Evolutionary conservation across 1,140 invertebrate species (phyloP).

Genomic region (Pseudomyrmex sp.): DNA sequence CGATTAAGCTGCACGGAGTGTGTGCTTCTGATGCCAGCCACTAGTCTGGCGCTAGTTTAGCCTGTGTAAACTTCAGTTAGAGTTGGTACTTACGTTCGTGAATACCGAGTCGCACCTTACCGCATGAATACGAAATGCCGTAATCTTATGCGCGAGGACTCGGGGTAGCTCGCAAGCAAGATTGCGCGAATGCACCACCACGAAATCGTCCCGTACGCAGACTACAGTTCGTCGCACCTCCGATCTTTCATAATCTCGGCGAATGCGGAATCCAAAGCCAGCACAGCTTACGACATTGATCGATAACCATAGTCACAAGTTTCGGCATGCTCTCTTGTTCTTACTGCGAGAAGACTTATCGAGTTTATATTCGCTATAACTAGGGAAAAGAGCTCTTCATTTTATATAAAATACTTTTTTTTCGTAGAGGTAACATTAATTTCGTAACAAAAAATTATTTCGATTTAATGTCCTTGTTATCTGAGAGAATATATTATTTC

Average conservation of each 20-base stretch:
- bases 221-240: not conserved
- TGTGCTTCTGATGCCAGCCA: not conserved
- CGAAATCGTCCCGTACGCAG: slow-evolving; percentile 31
- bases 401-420: too few relatives aligned
- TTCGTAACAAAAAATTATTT: too few relatives aligned
- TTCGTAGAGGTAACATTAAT: too few relatives aligned
- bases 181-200: slow-evolving; percentile 16
- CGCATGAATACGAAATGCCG: slow-evolving; percentile 72
- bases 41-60: slow-evolving; percentile 57
- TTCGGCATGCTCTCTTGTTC: not conserved
- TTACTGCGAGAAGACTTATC: not conserved
- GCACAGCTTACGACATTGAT: not conserved
- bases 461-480: too few relatives aligned
- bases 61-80: slow-evolving; percentile 68
- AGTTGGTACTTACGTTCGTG: slow-evolving; percentile 65
- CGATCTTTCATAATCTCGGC: slow-evolving; percentile 15
- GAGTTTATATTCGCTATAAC: too few relatives aligned
- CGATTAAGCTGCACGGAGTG: slow-evolving; percentile 45
- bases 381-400: too few relatives aligned
- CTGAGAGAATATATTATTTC: too few relatives aligned
- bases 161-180: slow-evolving; percentile 17
- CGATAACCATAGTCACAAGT: not conserved
- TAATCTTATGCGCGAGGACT: slow-evolving; percentile 63
- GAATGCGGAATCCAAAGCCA: not conserved
- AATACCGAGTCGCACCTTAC: slow-evolving; percentile 68